Base-by-base conservation (phyloP, 92 coral and sea anemone species). In the Hydrozoanthus gracilis region DNA sequence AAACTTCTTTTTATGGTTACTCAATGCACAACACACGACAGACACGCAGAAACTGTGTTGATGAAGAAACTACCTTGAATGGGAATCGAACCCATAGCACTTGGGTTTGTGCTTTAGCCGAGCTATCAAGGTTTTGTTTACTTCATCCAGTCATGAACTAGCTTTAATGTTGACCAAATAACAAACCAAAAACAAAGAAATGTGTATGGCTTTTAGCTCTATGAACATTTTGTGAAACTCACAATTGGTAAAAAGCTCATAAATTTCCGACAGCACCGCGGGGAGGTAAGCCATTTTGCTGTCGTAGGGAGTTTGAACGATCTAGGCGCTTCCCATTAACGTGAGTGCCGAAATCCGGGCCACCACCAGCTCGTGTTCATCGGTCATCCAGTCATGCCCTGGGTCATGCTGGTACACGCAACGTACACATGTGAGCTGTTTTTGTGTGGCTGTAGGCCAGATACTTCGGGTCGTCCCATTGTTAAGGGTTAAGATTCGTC, bases 41-140 rank as follows among this genome's bases (percentile, higher is more conserved):
- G 1, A 16, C 65, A 58, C 65, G 61, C 61, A 54, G 61, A 54
- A 54, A 54, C 61, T 54, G 61, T 54, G 61, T 54, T 54, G 61
- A 54, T 2, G 61, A 54, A 54, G 61, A 13, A 54, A 54, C 13
- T 13, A 13, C 8, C 35, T 27, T 27, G 35, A 27, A 27, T 27
- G 35, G 35, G 35, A 27, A 27, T 27, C 35, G 35, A 27, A 54
- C 61, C 61, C 61, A 54, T 54, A 54, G 61, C 61, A 54, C 61
- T 54, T 54, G 61, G 61, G 61, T 54, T 54, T 54, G 61, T 54
- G 61, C 61, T 54, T 54, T 54, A 54, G 61, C 61, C 61, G 61
- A 54, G 61, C 61, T 54, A 54, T 54, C 61, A 54, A 54, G 61
- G 61, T 54, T 54, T 54, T 54, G 61, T 54, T 54, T 54, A 54